phyloP scores from a whole-genome alignment of 2,797 vertebrate genomes.

The Otolemur crassicaudatus region DNA sequence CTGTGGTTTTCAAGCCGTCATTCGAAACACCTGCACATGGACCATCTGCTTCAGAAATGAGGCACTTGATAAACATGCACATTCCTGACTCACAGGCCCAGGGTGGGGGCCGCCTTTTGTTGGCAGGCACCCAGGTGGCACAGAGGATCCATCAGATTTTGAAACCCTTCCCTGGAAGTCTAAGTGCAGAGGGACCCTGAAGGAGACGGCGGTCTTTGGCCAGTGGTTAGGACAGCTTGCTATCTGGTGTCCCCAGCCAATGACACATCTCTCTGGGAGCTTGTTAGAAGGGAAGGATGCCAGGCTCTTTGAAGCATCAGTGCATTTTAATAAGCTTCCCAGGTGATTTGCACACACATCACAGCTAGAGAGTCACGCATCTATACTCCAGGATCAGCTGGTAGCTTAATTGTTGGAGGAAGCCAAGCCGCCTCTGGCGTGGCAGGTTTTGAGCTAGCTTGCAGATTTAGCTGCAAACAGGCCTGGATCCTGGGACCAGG shows the following conservation, averaged over 20 bases:
- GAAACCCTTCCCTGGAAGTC: background rate
- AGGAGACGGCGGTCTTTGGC: background rate
- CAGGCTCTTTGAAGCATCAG: background rate
- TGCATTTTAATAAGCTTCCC: background rate
- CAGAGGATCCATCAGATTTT: background rate
- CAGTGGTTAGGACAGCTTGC: background rate
- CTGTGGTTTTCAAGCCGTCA: background rate
- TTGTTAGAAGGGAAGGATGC: background rate
- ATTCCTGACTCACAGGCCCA: background rate
- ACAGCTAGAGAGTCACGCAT: background rate
- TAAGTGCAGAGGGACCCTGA: background rate
- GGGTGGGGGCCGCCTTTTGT: background rate
- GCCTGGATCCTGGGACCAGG: background rate
- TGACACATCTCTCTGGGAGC: background rate
- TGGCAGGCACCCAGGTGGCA: background rate
- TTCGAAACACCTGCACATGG: background rate
- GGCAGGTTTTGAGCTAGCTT: background rate
- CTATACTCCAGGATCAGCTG: too few species aligned
- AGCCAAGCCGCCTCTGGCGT: fast-evolving
- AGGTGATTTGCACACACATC: background rate
- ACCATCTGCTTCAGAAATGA: background rate
- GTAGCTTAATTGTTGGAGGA: background rate
- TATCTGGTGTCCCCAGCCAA: background rate
- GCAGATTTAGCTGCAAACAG: background rate
- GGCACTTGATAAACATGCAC: background rate